Base-by-base conservation (phyloP, 2,888 invertebrate species). In the Lasioglossum marginatum region DNA sequence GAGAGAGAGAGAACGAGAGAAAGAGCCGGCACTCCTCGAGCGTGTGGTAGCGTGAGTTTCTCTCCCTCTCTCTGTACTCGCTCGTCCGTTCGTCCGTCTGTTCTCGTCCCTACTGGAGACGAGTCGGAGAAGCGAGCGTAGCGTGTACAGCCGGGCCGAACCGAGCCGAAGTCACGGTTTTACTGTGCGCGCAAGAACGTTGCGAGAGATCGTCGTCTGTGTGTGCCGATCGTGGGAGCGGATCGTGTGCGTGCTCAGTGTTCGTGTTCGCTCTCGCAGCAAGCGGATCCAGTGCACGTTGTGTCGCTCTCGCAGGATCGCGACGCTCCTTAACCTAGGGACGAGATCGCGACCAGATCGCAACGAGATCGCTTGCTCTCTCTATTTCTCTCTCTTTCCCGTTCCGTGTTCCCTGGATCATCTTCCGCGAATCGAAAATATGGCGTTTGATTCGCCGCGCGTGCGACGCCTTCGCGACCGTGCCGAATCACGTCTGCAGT, bases 381-480 rank as follows among this genome's bases (percentile, higher is more conserved):
- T 57, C 10, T 19, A 2, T 34, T 23, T 37, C 8, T 37, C 19
- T n/a, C 43, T 40, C 4, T 31, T 52, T 73, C 72, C 19, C 37
- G 16, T 12, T 2, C n/a, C 40, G 43, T 14, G 19, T 45, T 70
- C 23, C 14, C 5, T 23, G 37, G 37, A 8, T 14, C 34, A 23
- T 16, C 52, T 16, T 31, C 23, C 72, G n/a, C 57, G n/a, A 57
- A 12, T 57, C n/a, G n/a, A n/a, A 82, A 77, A 86, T 68, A 68
- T 87, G 87, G 86, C 87, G 87, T 86, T 86, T 82, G 75, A 82
- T 83, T 68, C 73, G 68, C 70, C 86, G 74, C 79, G 82, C 71
- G 63, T 79, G 73, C 81, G 80, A 87, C 87, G 87, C 87, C 81
- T 79, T 72, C 31, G 4, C 77, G 37, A 68, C 37, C 68, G 52